Percentiles rank a stretch among this genome's conserved stretches.
phyloP scores from a whole-genome alignment of 2,888 invertebrate genomes.

The Syrista parreyssii region DNA sequence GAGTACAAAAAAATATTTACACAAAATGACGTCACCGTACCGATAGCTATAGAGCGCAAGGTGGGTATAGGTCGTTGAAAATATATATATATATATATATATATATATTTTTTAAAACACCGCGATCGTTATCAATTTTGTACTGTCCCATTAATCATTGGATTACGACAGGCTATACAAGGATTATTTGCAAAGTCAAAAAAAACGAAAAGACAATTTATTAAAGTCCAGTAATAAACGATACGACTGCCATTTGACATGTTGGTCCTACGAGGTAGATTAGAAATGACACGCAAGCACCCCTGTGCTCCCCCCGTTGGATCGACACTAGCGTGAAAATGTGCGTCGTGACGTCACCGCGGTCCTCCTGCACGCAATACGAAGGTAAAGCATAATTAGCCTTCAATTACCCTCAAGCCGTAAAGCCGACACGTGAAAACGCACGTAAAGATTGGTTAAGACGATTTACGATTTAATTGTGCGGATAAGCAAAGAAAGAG shows the following conservation, averaged over 20 bases:
- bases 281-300: neutral
- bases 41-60: too few relatives aligned
- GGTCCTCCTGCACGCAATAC: neutral
- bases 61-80: too few relatives aligned
- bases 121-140: neutral
- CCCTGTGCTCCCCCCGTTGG: neutral
- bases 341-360: neutral
- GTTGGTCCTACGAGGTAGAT: neutral
- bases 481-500: neutral
- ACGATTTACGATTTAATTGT: neutral
- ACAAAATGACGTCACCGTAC: too few relatives aligned
- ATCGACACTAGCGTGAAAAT: neutral
- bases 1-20: too few relatives aligned
- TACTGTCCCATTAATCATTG: neutral
- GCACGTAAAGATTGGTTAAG: neutral
- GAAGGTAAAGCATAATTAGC: neutral
- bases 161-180: neutral
- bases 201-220: neutral
- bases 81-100: too few relatives aligned
- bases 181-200: neutral
- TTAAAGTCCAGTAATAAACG: neutral
- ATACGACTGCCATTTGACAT: neutral
- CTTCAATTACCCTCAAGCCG: neutral
- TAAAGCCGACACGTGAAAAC: neutral
- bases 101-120: too few relatives aligned